Evolutionary conservation across 2,888 invertebrate genomes (phyloP).

Genomic region (Lasioglossum pauxillum): DNA sequence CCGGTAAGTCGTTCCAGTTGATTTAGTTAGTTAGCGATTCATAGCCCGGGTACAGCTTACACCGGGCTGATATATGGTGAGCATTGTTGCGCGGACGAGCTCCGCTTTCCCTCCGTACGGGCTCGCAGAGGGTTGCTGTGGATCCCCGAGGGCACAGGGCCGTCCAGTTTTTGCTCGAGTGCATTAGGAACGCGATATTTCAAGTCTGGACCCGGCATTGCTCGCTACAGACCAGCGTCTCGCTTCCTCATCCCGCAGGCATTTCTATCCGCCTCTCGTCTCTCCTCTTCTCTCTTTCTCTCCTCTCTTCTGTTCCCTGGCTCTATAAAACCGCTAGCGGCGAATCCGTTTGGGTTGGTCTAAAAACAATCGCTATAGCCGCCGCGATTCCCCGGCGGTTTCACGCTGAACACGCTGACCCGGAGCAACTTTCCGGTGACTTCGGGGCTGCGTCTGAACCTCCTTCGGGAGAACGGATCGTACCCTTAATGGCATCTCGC

Average conservation of each 20-base stretch:
- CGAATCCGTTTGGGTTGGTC: conserved; percentile 53
- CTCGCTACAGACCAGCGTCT: conserved; percentile 20
- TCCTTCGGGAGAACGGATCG: conserved; percentile 40
- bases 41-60: conserved; percentile 53
- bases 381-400: conserved; percentile 46
- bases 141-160: conserved; percentile 40
- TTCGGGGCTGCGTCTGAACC: conserved; percentile 21
- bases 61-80: conserved; percentile 65
- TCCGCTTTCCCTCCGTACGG: conserved; percentile 49
- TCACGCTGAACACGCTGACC: conserved; percentile 56
- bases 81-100: conserved; percentile 70
- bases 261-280: conserved; percentile 1
- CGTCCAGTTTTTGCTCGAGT: conserved; percentile 69
- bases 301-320: neutral
- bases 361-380: conserved; percentile 72
- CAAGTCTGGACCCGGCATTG: conserved; percentile 65
- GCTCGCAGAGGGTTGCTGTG: conserved; percentile 35
- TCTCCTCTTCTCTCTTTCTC: neutral
- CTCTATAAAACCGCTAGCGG: conserved; percentile 58
- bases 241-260: neutral
- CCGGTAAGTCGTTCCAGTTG: conserved; percentile 52
- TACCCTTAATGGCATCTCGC: conserved; percentile 58
- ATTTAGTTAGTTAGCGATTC: conserved; percentile 68
- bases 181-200: conserved; percentile 76
- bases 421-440: conserved; percentile 59